A percentile compares a stretch with the other conserved stretches of the same genome.
Conservation (phyloP, 1,140 invertebrate genomes). For the Coelopa frigida region DNA sequence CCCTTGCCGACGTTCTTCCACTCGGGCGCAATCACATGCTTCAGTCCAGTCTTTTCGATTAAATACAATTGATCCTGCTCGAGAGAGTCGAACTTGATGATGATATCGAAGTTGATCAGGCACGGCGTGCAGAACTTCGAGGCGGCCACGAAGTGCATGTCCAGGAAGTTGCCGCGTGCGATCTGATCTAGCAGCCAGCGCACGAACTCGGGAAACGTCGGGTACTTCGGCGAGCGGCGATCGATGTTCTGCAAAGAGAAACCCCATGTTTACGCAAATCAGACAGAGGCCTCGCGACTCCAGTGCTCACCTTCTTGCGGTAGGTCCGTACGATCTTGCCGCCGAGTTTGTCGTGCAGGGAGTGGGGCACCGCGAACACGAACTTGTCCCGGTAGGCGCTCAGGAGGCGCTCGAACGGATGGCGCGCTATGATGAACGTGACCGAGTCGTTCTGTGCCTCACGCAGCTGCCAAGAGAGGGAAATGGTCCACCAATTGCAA, state of each 20-base stretch:
- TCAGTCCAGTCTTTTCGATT: constrained; percentile 66
- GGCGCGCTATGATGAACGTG: constrained; percentile 79
- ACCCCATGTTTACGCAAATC: too few species aligned
- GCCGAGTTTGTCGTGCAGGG: constrained; percentile 71
- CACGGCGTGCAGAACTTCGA: constrained; percentile 84
- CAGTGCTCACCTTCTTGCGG: constrained; percentile 48
- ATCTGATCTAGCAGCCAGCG: constrained; percentile 62
- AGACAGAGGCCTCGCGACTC: too few species aligned
- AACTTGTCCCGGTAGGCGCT: constrained; percentile 88
- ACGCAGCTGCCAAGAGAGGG: constrained; percentile 22
- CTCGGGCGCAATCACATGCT: constrained; percentile 67
- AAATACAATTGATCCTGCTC: constrained; percentile 78
- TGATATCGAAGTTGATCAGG: constrained; percentile 77
- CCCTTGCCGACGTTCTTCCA: constrained; percentile 76
- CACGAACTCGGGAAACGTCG: constrained; percentile 70
- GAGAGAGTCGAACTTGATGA: constrained; percentile 84
- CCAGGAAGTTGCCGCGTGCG: constrained; percentile 57
- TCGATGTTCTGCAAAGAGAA: constrained; percentile 18
- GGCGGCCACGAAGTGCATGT: constrained; percentile 89
- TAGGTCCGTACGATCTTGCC: constrained; percentile 67
- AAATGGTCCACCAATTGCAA: not conserved
- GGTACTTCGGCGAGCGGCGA: constrained; percentile 51
- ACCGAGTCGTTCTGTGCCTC: constrained; percentile 53
- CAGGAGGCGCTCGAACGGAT: constrained; percentile 81
- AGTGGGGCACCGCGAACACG: constrained; percentile 69